These are phyloP conservation scores for Homarus americanus DNA, from an alignment of 1,140 invertebrate genomes.

Conservation along the genomic window DNA sequence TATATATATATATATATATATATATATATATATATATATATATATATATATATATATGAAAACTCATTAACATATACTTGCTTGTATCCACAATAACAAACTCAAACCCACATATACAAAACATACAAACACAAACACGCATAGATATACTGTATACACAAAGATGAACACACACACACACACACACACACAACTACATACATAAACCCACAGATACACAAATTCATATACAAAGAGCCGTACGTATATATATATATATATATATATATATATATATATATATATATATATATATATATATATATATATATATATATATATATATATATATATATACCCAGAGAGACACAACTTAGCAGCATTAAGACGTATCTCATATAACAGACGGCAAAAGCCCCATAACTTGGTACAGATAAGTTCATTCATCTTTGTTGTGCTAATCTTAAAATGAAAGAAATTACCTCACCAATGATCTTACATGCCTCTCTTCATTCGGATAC, in stretches of 20 bases:
- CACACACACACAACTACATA: background rate
- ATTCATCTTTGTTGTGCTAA: too few species aligned
- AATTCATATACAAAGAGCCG: background rate
- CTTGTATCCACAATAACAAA: background rate
- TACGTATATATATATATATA: constrained; percentile 34
- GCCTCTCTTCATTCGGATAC: too few species aligned
- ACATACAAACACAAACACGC: background rate
- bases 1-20: constrained; percentile 2
- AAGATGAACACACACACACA: background rate
- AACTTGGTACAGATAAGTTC: too few species aligned
- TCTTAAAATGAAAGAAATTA: too few species aligned
- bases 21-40: constrained; percentile 16
- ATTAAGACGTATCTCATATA: too few species aligned
- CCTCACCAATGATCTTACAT: too few species aligned
- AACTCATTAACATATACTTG: background rate
- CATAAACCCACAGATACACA: constrained; percentile 35
- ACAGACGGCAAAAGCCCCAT: too few species aligned
- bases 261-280: constrained; percentile 39
- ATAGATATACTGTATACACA: constrained; percentile 3
- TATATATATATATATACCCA: constrained; percentile 27
- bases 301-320: constrained; percentile 39
- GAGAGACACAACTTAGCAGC: too few species aligned
- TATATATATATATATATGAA: constrained; percentile 6
- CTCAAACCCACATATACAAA: background rate
- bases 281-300: constrained; percentile 32